A percentile compares a stretch with the other conserved stretches of the same genome.
Conservation (phyloP, 2,113 vertebrate genomes). For the Proterorhinus semilunaris region DNA sequence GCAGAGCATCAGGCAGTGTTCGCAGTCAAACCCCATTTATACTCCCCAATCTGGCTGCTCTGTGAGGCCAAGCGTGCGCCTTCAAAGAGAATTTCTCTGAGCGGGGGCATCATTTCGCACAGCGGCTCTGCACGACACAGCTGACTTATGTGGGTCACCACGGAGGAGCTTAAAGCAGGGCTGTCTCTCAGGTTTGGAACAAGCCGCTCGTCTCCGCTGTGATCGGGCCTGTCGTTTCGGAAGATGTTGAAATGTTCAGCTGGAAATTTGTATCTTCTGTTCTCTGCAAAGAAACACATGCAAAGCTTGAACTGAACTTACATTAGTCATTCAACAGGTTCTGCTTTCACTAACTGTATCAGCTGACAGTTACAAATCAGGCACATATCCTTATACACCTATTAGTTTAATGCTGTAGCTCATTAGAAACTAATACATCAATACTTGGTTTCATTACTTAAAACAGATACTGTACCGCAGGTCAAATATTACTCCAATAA, state of each 20-base stretch:
- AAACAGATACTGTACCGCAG: too few species aligned
- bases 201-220: conserved; percentile 25
- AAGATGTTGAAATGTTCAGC: conserved; percentile 18
- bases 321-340: not conserved
- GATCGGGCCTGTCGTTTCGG: conserved; percentile 26
- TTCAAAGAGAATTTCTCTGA: conserved; percentile 68
- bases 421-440: too few species aligned
- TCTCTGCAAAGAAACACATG: not conserved
- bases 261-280: conserved; percentile 2
- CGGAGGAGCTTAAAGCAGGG: conserved; percentile 37
- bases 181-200: conserved; percentile 51
- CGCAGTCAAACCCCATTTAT: not conserved
- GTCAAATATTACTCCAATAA: too few species aligned
- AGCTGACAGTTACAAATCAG: not conserved
- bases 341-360: not conserved
- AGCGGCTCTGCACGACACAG: conserved; percentile 56
- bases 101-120: conserved; percentile 61
- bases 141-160: conserved; percentile 73
- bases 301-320: not conserved
- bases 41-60: conserved; percentile 32
- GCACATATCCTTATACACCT: too few species aligned
- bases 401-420: too few species aligned
- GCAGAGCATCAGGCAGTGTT: conserved; percentile 43
- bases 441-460: too few species aligned
- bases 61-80: conserved; percentile 47